Evolutionary conservation across 37 sponge, comb jelly and placozoan genomes (phyloP).

Genomic region (Halisarca cf. caerulea): DNA sequence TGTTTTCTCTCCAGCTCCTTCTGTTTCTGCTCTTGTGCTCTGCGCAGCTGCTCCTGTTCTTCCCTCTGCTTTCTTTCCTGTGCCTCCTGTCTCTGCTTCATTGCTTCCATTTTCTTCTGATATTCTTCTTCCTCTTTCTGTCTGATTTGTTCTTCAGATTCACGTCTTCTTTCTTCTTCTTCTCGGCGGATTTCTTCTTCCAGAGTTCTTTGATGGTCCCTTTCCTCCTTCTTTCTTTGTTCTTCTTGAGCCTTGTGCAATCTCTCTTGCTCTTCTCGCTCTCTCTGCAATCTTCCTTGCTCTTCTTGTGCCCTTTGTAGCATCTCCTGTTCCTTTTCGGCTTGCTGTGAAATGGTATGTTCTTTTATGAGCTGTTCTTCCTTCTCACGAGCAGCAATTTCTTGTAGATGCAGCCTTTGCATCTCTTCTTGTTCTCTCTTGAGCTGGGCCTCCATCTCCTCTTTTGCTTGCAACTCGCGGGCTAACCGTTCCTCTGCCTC

Average conservation of each 20-base stretch:
- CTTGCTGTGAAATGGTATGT: neutral
- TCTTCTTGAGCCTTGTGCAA: neutral
- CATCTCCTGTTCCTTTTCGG: neutral
- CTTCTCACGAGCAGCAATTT: neutral
- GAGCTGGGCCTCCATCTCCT: constrained; percentile 29
- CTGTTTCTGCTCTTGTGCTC: constrained; percentile 14
- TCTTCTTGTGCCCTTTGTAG: constrained; percentile 24
- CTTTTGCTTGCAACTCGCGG: constrained; percentile 40
- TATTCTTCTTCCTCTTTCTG: constrained; percentile 11
- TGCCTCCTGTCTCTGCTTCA: constrained; percentile 37
- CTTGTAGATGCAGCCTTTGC: neutral
- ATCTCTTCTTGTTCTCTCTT: neutral
- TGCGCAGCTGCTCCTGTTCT: constrained; percentile 5
- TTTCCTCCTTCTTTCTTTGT: constrained; percentile 35
- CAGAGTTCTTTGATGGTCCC: neutral
- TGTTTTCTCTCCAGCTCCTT: constrained; percentile 22
- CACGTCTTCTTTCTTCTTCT: constrained; percentile 1
- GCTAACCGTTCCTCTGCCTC: constrained; percentile 62
- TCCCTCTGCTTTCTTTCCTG: constrained; percentile 20
- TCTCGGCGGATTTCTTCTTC: constrained; percentile 18
- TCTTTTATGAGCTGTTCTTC: neutral
- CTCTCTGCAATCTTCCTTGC: constrained; percentile 1
- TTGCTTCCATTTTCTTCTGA: constrained; percentile 11
- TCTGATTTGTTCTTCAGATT: neutral
- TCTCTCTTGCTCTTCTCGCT: constrained; percentile 5